Evolutionary conservation across 2,888 invertebrate genomes (phyloP), one percentile per base, ranked within the genome.

Genomic region (Dynastes grantii): DNA sequence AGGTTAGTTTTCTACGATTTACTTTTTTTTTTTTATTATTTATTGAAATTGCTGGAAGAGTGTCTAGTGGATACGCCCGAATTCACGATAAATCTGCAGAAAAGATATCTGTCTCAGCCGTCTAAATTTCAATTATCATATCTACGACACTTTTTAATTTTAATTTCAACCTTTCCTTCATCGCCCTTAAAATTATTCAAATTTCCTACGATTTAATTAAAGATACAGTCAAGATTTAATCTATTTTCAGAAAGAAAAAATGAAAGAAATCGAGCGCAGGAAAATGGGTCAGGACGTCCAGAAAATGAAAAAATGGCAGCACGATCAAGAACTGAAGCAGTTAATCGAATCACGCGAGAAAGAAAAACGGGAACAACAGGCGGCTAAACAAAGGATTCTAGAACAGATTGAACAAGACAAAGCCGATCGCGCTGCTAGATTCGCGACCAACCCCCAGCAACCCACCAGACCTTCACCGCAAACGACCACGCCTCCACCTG

Each of bases 321-420:
- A 94, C 8, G 96, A 97, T 2, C 91, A 93, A 82, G 95, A 96
- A 85, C 85, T 94, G 77, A 93, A 94, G 85, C 92, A 94, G 85
- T 87, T 94, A 83, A 91, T 92, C 86, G 94, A 95, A 80, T 94
- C 95, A 80, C 90, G 95, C 64, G 92, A 93, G 84, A 93, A 92
- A 78, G 96, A 96, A 83, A 95, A 94, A 85, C 90, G 93, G 82
- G 95, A 94, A 82, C 95, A 95, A 83, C 91, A 93, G 81, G 90
- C 92, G 9, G 95, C 95, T 0, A 90, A 95, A 9, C 95, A 97
- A 82, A 92, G 94, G 75, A 94, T 97, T 22, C 89, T 94, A 79
- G 94, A 94, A 76, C 96, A 97, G 88, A 97, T 97, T 80, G 96
- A 95, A 0, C 94, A 94, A 86, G 97, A 97, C 88, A 93, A 95